phyloP scores from a whole-genome alignment of 2,888 invertebrate species.

The Zaprionus lineosus region DNA sequence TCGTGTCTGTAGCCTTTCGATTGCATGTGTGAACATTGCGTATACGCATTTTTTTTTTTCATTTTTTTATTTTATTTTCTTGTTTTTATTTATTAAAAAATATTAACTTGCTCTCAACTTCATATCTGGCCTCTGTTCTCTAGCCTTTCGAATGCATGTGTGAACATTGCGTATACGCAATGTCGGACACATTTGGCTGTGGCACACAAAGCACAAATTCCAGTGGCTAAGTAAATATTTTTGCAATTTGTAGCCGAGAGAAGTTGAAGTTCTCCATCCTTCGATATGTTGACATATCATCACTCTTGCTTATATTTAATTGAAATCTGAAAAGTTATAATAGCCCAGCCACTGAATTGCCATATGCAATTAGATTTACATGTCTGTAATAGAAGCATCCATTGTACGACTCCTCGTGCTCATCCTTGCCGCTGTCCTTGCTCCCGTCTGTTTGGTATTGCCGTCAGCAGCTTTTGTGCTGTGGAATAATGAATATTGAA shows the following conservation, averaged over 20 bases:
- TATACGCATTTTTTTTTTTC: conserved; percentile 35
- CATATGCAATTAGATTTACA: conserved; percentile 63
- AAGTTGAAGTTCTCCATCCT: conserved; percentile 2
- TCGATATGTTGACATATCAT: conserved; percentile 29
- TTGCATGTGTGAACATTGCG: conserved; percentile 19
- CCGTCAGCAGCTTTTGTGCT: conserved; percentile 44
- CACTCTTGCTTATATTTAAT: conserved; percentile 56
- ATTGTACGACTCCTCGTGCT: conserved; percentile 33
- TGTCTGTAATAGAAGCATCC: conserved; percentile 25
- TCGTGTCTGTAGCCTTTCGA: background rate
- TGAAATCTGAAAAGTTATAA: conserved; percentile 63
- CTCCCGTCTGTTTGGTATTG: conserved; percentile 58
- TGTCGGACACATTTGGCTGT: conserved; percentile 31
- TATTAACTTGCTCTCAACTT: conserved; percentile 50
- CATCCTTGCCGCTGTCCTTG: conserved; percentile 15
- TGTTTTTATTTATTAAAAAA: conserved; percentile 64
- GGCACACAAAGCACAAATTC: conserved; percentile 21
- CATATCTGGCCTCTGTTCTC: no score
- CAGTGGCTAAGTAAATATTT: conserved; percentile 36
- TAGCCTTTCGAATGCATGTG: conserved; percentile 12
- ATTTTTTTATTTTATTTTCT: conserved; percentile 40
- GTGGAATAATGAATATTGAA: conserved; percentile 48
- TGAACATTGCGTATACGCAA: conserved; percentile 28
- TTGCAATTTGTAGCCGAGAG: conserved; percentile 28
- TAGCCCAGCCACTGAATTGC: conserved; percentile 53